These are phyloP conservation scores for Papilio glaucus DNA, from an alignment of 1,140 invertebrate genomes.

Conservation along the genomic window DNA sequence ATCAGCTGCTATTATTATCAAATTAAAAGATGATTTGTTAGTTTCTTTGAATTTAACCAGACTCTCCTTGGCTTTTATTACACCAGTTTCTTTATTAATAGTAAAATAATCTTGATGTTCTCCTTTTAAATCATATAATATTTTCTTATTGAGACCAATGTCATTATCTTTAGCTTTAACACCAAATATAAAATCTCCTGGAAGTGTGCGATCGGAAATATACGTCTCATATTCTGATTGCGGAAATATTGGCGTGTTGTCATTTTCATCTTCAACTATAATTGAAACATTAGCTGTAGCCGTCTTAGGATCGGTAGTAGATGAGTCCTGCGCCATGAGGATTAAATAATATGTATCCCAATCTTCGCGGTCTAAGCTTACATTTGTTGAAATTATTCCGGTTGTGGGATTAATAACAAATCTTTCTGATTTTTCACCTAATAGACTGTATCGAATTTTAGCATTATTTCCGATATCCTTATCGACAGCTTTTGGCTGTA, in stretches of 20 bases:
- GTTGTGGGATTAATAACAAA: constrained; percentile 90
- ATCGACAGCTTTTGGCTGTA: constrained; percentile 90
- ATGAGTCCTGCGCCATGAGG: constrained; percentile 93
- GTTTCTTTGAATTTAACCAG: constrained; percentile 68
- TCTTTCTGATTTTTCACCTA: constrained; percentile 90
- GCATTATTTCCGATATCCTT: constrained; percentile 93
- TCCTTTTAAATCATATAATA: constrained; percentile 91
- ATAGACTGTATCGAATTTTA: constrained; percentile 91
- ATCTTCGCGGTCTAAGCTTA: constrained; percentile 91
- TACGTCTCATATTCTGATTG: constrained; percentile 89
- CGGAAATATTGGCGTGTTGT: constrained; percentile 92
- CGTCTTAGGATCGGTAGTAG: constrained; percentile 90
- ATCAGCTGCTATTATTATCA: constrained; percentile 90
- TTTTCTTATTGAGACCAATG: constrained; percentile 90
- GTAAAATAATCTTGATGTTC: constrained; percentile 90
- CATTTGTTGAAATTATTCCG: constrained; percentile 89
- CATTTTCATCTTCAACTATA: constrained; percentile 92
- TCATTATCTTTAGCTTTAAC: constrained; percentile 92
- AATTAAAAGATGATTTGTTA: constrained; percentile 85
- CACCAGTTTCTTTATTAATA: constrained; percentile 91
- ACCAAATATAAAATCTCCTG: constrained; percentile 94
- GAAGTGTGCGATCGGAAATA: constrained; percentile 89
- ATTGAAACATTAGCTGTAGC: constrained; percentile 93
- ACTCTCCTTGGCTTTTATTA: constrained; percentile 89
- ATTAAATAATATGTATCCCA: constrained; percentile 90